Evolutionary conservation across 2,113 vertebrate genomes (phyloP).

Genomic region (Hippocampus guttulatus): DNA sequence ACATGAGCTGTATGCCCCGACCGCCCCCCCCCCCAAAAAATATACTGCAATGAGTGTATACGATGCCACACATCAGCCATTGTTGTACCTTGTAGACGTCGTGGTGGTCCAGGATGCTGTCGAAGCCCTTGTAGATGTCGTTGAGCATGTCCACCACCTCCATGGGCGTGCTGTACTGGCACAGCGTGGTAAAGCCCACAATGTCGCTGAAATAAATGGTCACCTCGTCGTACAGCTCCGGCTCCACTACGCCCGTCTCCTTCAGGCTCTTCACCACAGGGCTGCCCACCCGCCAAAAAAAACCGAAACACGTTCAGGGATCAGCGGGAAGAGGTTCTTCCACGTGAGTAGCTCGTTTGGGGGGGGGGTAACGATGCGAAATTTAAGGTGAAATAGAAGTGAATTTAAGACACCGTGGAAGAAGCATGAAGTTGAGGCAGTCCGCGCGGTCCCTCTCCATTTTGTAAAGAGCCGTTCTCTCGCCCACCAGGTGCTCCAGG

Average conservation of each 20-base stretch:
- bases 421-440: conserved; percentile 90
- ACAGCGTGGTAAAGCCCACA: conserved; percentile 95
- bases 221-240: conserved; percentile 93
- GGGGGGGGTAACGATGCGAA: too few relatives aligned
- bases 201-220: conserved; percentile 99
- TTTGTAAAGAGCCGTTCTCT: conserved; percentile 91
- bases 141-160: conserved; percentile 99
- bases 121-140: conserved; percentile 95
- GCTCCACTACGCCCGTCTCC: conserved; percentile 86
- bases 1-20: too few relatives aligned
- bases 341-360: not conserved
- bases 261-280: conserved; percentile 94
- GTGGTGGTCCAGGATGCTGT: conserved; percentile 91
- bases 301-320: not conserved
- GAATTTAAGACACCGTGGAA: conserved; percentile 79
- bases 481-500: conserved; percentile 91
- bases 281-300: conserved; percentile 52
- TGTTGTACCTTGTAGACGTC: conserved; percentile 90
- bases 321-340: not conserved
- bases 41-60: too few relatives aligned
- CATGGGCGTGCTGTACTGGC: conserved; percentile 96
- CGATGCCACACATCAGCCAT: too few relatives aligned
- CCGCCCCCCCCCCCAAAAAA: too few relatives aligned
- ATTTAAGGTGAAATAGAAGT: not conserved
- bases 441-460: conserved; percentile 91